Base-by-base conservation (phyloP, 2,113 vertebrate species). In the Catagonus wagneri region DNA sequence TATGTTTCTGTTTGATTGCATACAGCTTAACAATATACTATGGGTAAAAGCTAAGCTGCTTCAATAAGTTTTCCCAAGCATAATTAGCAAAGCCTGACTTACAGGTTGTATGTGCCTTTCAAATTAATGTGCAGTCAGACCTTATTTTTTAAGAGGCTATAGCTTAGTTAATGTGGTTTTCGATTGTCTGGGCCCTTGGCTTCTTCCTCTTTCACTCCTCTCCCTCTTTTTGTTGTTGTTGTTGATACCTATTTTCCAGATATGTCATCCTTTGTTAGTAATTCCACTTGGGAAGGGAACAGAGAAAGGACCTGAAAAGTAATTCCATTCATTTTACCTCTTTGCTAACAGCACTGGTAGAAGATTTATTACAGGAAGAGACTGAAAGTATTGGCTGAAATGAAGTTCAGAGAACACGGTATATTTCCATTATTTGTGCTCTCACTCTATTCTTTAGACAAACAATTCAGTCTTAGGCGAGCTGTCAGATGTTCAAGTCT, bases 381-480 rank as follows among this genome's bases (percentile, higher is more conserved):
- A 25, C 83, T 83, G 75, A 90, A 79, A 81, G 71, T 92, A 95
- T 65, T 85, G 76, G 61, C 85, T 92, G 66, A 90, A 97, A 81
- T 75, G 50, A 84, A 97, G 88, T 94, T 93, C 88, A 93, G 87
- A 56, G 81, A 83, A 93, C 83, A 50, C 4, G 63, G 72, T 79
- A 29, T 95, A 89, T 94, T 97, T 97, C 88, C 95, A 97, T 94
- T 93, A 96, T 29, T 89, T 96, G 66, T 27, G 14, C 68, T 92
- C 69, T 94, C 50, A 44, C 71, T 96, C 84, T 93, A 78, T 65
- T 95, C 52, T 94, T 83, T 54, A 80, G 89, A n/a, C 89, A 83
- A 63, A 91, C 81, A 78, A 93, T 61, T 58, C 83, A 36, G 32
- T 94, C 76, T 68, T 93, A 22, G 25, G 52, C 34, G 34, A 50